phyloP scores from a whole-genome alignment of 1,140 invertebrate genomes.

The Condylostylus longicornis region DNA sequence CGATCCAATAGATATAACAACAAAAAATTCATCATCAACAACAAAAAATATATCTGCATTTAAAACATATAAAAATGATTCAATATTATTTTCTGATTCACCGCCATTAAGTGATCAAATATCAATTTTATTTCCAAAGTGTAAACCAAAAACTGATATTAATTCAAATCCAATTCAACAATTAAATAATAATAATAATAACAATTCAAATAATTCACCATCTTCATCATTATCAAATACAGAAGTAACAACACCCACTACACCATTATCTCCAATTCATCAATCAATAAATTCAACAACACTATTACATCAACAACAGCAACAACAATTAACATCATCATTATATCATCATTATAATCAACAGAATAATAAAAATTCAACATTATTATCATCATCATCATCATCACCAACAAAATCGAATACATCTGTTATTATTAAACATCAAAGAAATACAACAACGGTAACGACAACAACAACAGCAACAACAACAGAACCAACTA shows the following conservation, averaged over 20 bases:
- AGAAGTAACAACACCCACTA: constrained; percentile 20
- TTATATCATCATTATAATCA: constrained; percentile 2
- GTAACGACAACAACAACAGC: constrained; percentile 8
- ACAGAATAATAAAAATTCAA: not conserved
- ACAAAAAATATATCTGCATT: not conserved
- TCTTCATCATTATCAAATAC: too few species aligned
- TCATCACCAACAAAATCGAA: constrained; percentile 6
- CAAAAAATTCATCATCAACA: constrained; percentile 8
- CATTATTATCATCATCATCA: too few species aligned
- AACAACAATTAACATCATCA: constrained; percentile 1
- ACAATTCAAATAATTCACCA: too few species aligned
- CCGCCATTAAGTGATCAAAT: constrained; percentile 48
- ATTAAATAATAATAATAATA: too few species aligned
- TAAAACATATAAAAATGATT: not conserved
- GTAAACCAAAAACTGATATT: constrained; percentile 46
- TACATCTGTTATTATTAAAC: constrained; percentile 8
- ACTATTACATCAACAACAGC: constrained; percentile 6
- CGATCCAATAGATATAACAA: constrained; percentile 3
- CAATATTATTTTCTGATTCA: constrained; percentile 33
- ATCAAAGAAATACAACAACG: constrained; percentile 5
- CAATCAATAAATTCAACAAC: too few species aligned
- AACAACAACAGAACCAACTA: constrained; percentile 14
- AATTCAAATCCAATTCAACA: constrained; percentile 40
- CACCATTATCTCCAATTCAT: too few species aligned
- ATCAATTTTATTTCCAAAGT: constrained; percentile 68